phyloP scores from a whole-genome alignment of 92 coral and sea anemone species.

The Zoanthus solanderi region DNA sequence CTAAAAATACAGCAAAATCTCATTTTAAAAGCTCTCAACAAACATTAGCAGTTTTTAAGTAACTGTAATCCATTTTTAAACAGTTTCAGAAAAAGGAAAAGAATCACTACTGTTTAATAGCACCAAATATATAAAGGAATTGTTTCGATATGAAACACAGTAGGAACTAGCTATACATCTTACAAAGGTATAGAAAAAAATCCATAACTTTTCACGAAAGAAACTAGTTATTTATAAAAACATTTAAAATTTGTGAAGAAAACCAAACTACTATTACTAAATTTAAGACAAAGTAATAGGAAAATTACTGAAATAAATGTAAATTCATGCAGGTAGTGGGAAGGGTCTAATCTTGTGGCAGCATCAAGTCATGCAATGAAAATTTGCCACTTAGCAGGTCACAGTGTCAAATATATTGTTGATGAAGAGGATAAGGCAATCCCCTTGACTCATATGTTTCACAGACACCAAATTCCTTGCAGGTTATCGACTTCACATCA shows the following conservation, averaged over 20 bases:
- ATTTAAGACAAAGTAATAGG: not conserved
- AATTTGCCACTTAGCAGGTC: constrained; percentile 2
- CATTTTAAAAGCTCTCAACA: not conserved
- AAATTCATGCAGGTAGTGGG: constrained; percentile 26
- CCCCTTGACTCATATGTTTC: not conserved
- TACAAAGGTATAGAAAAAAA: not conserved
- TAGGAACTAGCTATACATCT: too few relatives aligned
- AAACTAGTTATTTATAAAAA: not conserved
- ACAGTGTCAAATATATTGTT: not conserved
- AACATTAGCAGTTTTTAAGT: too few relatives aligned
- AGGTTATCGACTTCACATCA: not conserved
- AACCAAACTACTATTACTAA: not conserved
- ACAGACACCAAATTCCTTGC: not conserved
- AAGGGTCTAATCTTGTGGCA: not conserved
- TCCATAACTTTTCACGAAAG: not conserved
- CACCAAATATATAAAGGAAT: not conserved
- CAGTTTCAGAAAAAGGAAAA: not conserved
- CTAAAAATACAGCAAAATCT: not conserved
- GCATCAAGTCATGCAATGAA: constrained; percentile 12
- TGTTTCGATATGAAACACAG: not conserved
- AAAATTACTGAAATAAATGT: not conserved
- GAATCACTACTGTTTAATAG: not conserved
- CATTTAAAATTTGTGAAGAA: not conserved
- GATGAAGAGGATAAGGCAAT: not conserved
- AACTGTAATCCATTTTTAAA: not conserved